Conservation (phyloP, 2,797 vertebrate species). For the Cyprinella venusta region DNA sequence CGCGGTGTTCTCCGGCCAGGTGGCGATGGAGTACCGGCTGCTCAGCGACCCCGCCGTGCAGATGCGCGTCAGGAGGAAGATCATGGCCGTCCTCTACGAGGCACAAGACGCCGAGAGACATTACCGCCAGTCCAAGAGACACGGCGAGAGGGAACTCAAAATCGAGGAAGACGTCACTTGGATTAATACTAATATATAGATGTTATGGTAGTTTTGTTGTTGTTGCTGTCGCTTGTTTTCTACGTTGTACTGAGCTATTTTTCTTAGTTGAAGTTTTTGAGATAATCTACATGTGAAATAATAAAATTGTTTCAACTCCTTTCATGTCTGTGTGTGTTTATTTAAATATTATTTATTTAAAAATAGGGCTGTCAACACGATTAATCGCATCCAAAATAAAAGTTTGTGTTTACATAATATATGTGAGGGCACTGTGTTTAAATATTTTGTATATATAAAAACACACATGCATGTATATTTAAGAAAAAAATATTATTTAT, state of each 20-base stretch:
- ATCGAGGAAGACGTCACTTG: neutral
- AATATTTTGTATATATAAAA: too few species aligned
- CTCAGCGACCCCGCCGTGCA: neutral
- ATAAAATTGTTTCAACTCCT: neutral
- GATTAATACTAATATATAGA: constrained; percentile 20
- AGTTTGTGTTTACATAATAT: too few species aligned
- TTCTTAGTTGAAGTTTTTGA: constrained; percentile 8
- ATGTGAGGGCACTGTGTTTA: too few species aligned
- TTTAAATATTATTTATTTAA: too few species aligned
- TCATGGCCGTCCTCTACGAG: constrained; percentile 16
- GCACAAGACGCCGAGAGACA: neutral
- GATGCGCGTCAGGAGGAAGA: constrained; percentile 8
- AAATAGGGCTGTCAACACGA: too few species aligned
- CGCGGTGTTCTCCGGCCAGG: neutral
- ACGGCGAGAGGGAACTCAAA: neutral
- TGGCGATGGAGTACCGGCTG: constrained; percentile 28
- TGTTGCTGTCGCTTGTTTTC: neutral
- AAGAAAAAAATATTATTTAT: too few species aligned
- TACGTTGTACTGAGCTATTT: constrained; percentile 2
- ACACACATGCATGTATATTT: too few species aligned
- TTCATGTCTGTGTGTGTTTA: neutral
- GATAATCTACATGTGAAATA: neutral
- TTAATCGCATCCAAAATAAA: too few species aligned
- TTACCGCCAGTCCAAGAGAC: neutral
- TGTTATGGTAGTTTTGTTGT: too few species aligned